These are phyloP conservation scores for Antheraea yamamai DNA, from an alignment of 2,888 invertebrate species.

Conservation along the genomic window DNA sequence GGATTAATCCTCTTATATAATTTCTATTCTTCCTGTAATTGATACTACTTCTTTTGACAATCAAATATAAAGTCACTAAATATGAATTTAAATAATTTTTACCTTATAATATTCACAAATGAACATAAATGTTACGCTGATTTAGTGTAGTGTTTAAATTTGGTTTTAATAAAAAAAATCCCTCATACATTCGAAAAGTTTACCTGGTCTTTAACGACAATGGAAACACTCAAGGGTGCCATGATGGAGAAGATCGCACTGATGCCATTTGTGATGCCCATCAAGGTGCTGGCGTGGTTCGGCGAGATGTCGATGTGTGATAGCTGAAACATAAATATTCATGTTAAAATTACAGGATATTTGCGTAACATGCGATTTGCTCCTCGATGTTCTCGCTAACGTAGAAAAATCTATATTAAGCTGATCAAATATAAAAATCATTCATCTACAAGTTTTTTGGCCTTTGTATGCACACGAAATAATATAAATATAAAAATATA, in stretches of 20 bases:
- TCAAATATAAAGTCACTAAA: not conserved
- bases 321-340: conserved; percentile 63
- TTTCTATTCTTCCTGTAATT: not conserved
- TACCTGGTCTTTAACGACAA: conserved; percentile 86
- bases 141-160: not conserved
- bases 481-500: not conserved
- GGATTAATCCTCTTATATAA: not conserved
- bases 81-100: not conserved
- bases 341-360: not conserved
- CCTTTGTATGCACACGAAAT: no score
- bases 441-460: no score
- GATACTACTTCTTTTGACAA: not conserved
- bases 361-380: not conserved
- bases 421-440: no score
- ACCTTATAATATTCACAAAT: not conserved
- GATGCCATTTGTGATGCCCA: conserved; percentile 92
- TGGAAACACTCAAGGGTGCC: conserved; percentile 88
- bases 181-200: conserved; percentile 7
- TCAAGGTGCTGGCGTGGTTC: conserved; percentile 90
- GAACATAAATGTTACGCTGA: not conserved
- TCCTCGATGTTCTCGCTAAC: no score
- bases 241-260: conserved; percentile 90
- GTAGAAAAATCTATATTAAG: no score
- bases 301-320: conserved; percentile 94
- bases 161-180: no score